phyloP scores from a whole-genome alignment of 2,888 invertebrate species.

The Cephus nigrinus region DNA sequence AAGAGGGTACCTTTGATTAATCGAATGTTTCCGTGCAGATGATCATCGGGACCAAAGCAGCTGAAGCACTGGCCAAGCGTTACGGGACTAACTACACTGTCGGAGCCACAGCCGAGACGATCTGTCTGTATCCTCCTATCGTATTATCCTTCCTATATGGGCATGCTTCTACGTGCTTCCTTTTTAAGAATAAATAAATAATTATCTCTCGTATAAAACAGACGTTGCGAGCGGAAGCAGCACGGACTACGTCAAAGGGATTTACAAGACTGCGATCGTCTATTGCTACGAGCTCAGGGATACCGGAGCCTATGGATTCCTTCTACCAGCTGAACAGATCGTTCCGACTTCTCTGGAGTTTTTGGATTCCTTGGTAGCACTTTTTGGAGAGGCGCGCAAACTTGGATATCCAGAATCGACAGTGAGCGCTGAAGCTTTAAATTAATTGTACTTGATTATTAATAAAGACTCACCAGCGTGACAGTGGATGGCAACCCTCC shows the following conservation, averaged over 20 bases:
- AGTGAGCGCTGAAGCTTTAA: background rate
- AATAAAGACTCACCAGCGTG: conserved; percentile 77
- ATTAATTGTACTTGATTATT: background rate
- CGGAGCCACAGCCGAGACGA: conserved; percentile 47
- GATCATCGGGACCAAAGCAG: conserved; percentile 46
- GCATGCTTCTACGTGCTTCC: background rate
- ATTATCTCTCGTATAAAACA: conserved; percentile 34
- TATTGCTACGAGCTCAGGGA: conserved; percentile 76
- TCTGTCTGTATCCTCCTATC: conserved; percentile 6
- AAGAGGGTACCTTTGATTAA: background rate
- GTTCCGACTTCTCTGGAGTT: conserved; percentile 67
- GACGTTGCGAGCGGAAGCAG: conserved; percentile 72
- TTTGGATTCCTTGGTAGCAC: conserved; percentile 61
- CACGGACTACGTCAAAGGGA: conserved; percentile 75
- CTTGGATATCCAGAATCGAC: conserved; percentile 13
- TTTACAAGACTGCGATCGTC: conserved; percentile 69
- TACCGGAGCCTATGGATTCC: conserved; percentile 70
- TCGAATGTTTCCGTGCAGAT: background rate
- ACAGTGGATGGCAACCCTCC: conserved; percentile 87
- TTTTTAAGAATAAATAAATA: background rate
- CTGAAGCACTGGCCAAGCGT: conserved; percentile 53
- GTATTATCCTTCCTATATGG: background rate
- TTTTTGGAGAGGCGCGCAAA: conserved; percentile 5
- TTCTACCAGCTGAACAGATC: conserved; percentile 70
- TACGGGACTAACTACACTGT: conserved; percentile 49